Evolutionary conservation across 2,797 vertebrate species (phyloP), one percentile per base, ranked within the genome.

Genomic region (Taeniopygia guttata): DNA sequence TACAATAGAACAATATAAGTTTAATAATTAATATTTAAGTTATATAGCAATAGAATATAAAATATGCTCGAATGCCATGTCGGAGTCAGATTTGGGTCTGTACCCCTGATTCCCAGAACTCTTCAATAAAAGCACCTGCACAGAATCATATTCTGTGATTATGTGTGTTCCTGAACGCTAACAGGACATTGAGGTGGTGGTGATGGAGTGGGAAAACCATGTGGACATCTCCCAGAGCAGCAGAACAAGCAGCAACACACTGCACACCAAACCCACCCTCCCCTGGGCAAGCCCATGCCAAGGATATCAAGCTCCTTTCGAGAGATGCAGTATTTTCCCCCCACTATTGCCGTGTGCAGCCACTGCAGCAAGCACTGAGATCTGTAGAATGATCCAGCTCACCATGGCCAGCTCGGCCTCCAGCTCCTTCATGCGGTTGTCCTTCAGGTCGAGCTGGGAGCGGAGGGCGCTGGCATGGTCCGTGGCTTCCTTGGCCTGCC

Each of bases 321-420:
- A 87, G 30, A 1, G 1, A 38, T 2, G 34, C 26, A 3, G 3
- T 34, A 38, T 55, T 49, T 38, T 32, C 17, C 27, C 29, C 43
- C 22, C 52, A 5, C 5, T 9, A 4, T 4, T 23, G 15, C 89
- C 40, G 17, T 0, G 13, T 0, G 12, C 27, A 32, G 4, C 2
- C 11, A 22, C 26, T 2, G 45, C 59, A 30, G 60, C 32, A 10
- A 23, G 4, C 30, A 1, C 62, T 21, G 14, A 18, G 25, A 15
- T 36, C 29, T 42, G 0, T 2, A 6, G 2, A 29, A 8, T 12
- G 4, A 7, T 1, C 13, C 11, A 23, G 48, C 98, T 99, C 97
- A 99, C 99, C 99, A 99, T 99, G 96, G 99, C 98, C 93, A 99
- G 98, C 97, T 99, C 99, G 0, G 99, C 99, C 97, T 99, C 99